Evolutionary conservation across 1,140 invertebrate genomes (phyloP), one percentile per base, ranked within the genome.

Genomic region (Cydia fagiglandana): DNA sequence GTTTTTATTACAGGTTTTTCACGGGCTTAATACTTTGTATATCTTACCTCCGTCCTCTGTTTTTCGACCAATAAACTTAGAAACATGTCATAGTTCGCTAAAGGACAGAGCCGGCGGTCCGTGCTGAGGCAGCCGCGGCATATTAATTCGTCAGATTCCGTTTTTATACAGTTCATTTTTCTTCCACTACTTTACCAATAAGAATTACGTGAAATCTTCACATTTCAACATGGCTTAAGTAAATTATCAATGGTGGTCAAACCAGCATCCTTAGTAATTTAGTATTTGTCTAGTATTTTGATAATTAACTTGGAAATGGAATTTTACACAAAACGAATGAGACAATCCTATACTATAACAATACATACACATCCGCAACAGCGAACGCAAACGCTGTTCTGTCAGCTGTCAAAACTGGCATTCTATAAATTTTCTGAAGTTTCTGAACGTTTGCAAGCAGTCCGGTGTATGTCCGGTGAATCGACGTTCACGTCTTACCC

Each of bases 111-210:
- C n/a, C 30, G 24, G 4, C 64, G 64, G 30, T 66, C 64, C n/a
- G 64, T 15, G 30, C 64, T 66, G 64, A 66, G 64, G 64, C 64
- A 66, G 10, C 64, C 64, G 6, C 64, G 30, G 30, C 64, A 66
- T 13, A 66, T 66, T 24, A 24, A 10, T 38, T 30, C 30, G 64
- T 38, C 30, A 34, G 28, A 66, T n/a, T 66, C 64, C 1, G 6
- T 66, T 38, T 66, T 66, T 38, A 66, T 38, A 66, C 24, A 3
- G 30, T 66, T 34, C 64, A 66, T 66, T 66, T 30, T 66, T 66
- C 20, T 12, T 24, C 7, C 20, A 24, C 20, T 20, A 61, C 20
- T 61, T 20, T 61, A 24, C 56, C 56, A 61, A 61, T 61, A 61
- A 61, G 56, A 61, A 24, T 24, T 61, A 24, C 0, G 10, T 61